These are phyloP conservation scores for Leptinotarsa juncta DNA, from an alignment of 2,888 invertebrate genomes.

Conservation along the genomic window DNA sequence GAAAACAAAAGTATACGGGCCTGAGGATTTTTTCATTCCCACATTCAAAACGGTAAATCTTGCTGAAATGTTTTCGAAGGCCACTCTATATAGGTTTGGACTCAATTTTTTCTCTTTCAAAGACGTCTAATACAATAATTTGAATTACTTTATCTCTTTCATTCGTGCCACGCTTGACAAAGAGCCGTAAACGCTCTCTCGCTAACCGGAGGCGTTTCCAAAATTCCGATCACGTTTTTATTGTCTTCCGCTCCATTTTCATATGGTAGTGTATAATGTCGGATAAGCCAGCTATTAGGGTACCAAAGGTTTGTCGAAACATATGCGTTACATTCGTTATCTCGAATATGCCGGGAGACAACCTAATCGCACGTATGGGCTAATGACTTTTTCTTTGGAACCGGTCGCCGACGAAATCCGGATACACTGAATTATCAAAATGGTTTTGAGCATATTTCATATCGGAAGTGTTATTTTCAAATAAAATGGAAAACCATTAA, in stretches of 20 bases:
- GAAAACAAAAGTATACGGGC: too few relatives aligned
- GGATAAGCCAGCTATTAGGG: conserved; percentile 17
- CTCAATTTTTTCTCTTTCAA: conserved; percentile 1
- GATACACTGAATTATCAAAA: background rate
- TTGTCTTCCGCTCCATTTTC: conserved; percentile 29
- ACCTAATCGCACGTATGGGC: conserved; percentile 5
- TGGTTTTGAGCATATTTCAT: background rate
- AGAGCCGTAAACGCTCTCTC: background rate
- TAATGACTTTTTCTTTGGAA: background rate
- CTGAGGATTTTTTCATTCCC: too few relatives aligned
- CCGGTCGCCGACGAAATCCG: background rate
- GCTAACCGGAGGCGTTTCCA: background rate
- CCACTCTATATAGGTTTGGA: background rate
- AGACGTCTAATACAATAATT: conserved; percentile 20
- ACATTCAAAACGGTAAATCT: too few relatives aligned
- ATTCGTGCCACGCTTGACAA: conserved; percentile 19
- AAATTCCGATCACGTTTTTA: conserved; percentile 29
- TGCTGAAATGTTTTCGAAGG: background rate
- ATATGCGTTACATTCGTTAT: conserved; percentile 12
- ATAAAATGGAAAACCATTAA: too few relatives aligned
- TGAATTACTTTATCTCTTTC: conserved; percentile 23
- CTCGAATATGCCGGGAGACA: conserved; percentile 9
- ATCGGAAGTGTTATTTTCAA: too few relatives aligned
- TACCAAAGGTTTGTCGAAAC: conserved; percentile 6
- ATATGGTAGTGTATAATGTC: conserved; percentile 23